These are phyloP conservation scores for Clamator glandarius DNA, from an alignment of 2,797 vertebrate species.

Conservation along the genomic window DNA sequence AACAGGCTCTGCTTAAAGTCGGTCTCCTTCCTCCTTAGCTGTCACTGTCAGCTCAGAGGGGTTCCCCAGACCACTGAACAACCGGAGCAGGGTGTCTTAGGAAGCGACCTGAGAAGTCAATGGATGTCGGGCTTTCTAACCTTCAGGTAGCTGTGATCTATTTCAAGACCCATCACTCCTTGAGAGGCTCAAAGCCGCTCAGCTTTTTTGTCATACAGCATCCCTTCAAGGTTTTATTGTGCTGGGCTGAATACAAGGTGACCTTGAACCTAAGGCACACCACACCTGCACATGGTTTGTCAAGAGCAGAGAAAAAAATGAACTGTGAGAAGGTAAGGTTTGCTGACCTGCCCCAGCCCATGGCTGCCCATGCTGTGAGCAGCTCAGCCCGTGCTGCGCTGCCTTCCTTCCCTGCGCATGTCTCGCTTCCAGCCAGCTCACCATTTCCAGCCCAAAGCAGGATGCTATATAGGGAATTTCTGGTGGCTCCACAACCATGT, in stretches of 20 bases:
- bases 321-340: not conserved
- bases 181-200: not conserved
- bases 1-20: slow-evolving; percentile 8
- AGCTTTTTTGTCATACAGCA: not conserved
- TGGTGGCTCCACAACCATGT: not conserved
- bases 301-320: not conserved
- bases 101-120: fast-evolving
- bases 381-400: not conserved
- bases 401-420: not conserved
- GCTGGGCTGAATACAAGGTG: slow-evolving; percentile 14
- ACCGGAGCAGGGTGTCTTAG: not conserved
- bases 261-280: slow-evolving; percentile 3
- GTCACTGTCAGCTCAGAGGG: not conserved
- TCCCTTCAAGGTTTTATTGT: slow-evolving; percentile 21
- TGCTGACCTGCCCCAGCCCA: not conserved
- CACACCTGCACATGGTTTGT: not conserved
- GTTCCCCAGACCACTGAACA: slow-evolving; percentile 19
- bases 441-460: not conserved
- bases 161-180: not conserved
- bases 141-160: not conserved
- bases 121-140: not conserved
- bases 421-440: not conserved
- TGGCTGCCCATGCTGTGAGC: not conserved
- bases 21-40: slow-evolving; percentile 6
- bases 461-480: not conserved